Conservation (phyloP, 2,113 vertebrate genomes). For the Cnemophilus loriae region DNA sequence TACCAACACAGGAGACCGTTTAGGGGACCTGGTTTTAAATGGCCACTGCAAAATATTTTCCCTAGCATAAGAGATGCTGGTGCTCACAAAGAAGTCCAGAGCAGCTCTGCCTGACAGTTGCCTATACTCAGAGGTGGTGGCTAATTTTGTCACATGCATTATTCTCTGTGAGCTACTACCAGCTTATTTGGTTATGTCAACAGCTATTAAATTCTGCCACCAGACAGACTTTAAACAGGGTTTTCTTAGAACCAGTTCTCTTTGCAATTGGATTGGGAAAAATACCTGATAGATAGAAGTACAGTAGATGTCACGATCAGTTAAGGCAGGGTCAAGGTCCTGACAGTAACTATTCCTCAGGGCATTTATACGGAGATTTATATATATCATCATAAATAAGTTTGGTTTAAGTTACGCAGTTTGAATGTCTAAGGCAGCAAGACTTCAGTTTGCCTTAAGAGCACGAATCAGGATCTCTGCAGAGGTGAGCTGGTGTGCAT, state of each 20-base stretch:
- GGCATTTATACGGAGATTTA: not conserved
- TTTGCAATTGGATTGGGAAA: not conserved
- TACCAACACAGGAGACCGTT: not conserved
- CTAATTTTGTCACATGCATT: not conserved
- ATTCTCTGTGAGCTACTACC: not conserved
- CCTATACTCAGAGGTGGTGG: not conserved
- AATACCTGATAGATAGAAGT: not conserved
- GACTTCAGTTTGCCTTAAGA: not conserved
- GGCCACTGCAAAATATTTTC: not conserved
- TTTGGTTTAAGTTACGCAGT: not conserved
- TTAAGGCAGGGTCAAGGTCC: not conserved
- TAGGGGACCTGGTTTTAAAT: not conserved
- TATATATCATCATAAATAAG: not conserved
- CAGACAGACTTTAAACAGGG: not conserved
- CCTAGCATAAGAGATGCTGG: not conserved
- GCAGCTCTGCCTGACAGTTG: not conserved
- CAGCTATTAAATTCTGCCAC: not conserved
- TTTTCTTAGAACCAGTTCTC: not conserved
- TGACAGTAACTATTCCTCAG: not conserved
- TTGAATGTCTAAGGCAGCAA: not conserved
- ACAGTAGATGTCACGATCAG: not conserved
- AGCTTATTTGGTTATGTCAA: not conserved
- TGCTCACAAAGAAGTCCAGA: not conserved
- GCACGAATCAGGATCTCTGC: not conserved
- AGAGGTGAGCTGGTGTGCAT: not conserved